Base-by-base conservation (phyloP, 2,888 invertebrate genomes). In the Athalia rosae region DNA sequence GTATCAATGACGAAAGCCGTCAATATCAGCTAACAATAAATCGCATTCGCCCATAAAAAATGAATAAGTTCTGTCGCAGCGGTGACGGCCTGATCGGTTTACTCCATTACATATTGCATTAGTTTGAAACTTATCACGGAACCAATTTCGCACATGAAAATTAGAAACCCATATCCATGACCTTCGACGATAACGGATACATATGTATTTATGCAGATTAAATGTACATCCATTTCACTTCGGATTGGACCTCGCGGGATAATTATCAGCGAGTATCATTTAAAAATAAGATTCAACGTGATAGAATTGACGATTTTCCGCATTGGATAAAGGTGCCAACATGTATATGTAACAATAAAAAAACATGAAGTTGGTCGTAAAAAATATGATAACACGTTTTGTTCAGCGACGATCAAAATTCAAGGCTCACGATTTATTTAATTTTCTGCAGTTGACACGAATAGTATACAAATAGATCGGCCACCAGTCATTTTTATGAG, bases 181-280 rank as follows among this genome's bases (percentile, higher is more conserved):
- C 71, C 71, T 71, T 71, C 58, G 71, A 13, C 56, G 58, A 71
- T 45, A 58, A 71, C 13, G 71, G 58, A 71, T 71, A 71, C 45
- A 71, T 13, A 71, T 15, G 58, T 8, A 58, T n/a, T 45, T 50
- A 41, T 67, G 53, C n/a, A 11, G 53, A 7, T n/a, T 69, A 43
- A 56, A 71, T 13, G 56, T 43, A 50, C 69, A 58, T 45, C 58
- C 58, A 45, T 4, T 45, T 69, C 13, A 43, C 58, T 71, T 15
- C 45, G 15, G 28, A 28, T 28, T 28, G 28, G 43, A 11, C 43
- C 9, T 58, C 71, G 15, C 28, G 56, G 4, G 43, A 45, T 58
- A 58, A 71, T 45, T 56, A 56, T 28, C 28, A 28, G 28, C 28
- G 28, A 28, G 28, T 28, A 28, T 28, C 28, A 28, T 28, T 28